Conservation (phyloP, 2,797 vertebrate species). For the Megaceryle alcyon region DNA sequence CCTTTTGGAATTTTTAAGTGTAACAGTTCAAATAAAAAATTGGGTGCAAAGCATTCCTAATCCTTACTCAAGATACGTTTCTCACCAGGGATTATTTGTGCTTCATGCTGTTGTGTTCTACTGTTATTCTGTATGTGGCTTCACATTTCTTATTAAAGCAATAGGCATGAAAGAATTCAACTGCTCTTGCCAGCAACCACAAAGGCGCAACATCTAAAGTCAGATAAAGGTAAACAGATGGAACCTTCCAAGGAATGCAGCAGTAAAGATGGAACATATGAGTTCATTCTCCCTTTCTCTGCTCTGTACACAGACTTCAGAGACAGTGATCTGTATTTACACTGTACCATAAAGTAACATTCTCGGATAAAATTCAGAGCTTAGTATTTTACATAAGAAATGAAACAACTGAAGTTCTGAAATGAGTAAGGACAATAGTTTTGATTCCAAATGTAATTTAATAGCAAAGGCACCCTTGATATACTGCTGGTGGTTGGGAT, state of each 20-base stretch:
- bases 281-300: constrained; percentile 71
- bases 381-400: neutral
- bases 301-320: constrained; percentile 40
- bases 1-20: constrained; percentile 76
- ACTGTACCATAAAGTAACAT: constrained; percentile 38
- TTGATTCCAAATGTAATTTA: constrained; percentile 72
- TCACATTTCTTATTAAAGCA: constrained; percentile 87
- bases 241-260: constrained; percentile 83
- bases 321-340: constrained; percentile 48
- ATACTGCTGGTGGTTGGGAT: neutral
- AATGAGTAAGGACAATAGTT: constrained; percentile 62
- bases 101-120: constrained; percentile 81
- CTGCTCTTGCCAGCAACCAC: constrained; percentile 84
- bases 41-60: constrained; percentile 61
- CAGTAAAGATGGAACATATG: constrained; percentile 75
- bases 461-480: constrained; percentile 59
- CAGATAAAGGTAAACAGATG: constrained; percentile 86
- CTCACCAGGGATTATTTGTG: constrained; percentile 76
- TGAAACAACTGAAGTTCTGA: constrained; percentile 41
- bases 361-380: constrained; percentile 28
- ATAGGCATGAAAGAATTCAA: constrained; percentile 87
- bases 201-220: constrained; percentile 82
- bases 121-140: constrained; percentile 78
- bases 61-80: constrained; percentile 62
- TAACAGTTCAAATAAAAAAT: constrained; percentile 52